A percentile compares a stretch with the other conserved stretches of the same genome.
These are phyloP conservation scores for Balaenoptera acutorostrata DNA, from an alignment of 2,113 vertebrate species.

Conservation along the genomic window DNA sequence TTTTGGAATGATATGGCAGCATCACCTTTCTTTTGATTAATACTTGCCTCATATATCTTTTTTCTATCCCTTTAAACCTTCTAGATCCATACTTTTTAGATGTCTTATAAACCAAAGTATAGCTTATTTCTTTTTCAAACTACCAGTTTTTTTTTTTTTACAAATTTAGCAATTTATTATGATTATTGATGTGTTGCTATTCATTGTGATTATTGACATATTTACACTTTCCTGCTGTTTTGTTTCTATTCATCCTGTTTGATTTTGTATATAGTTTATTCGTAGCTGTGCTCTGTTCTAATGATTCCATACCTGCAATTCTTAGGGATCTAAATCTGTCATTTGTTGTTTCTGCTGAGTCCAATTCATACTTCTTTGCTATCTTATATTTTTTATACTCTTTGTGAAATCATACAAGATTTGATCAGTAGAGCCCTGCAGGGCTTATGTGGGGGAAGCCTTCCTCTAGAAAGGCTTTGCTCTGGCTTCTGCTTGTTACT, in stretches of 20 bases:
- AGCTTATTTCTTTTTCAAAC: not conserved
- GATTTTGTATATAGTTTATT: not conserved
- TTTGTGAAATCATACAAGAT: not conserved
- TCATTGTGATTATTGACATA: not conserved
- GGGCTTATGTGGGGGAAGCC: not conserved
- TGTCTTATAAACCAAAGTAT: not conserved
- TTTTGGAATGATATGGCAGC: not conserved
- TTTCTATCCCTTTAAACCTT: not conserved
- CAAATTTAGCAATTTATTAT: not conserved
- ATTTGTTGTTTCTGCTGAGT: not conserved
- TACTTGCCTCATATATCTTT: not conserved
- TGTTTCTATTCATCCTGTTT: not conserved
- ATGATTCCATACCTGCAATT: not conserved
- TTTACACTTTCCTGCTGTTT: not conserved
- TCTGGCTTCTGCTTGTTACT: not conserved
- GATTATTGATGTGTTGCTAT: not conserved
- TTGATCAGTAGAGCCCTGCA: not conserved
- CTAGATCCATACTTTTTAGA: not conserved
- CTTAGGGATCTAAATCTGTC: not conserved
- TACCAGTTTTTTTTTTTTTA: not conserved
- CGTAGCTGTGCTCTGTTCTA: not conserved
- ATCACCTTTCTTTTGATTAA: not conserved
- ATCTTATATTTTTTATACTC: not conserved
- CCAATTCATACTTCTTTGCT: not conserved
- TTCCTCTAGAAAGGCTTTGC: not conserved